Base-by-base conservation (phyloP, 2,888 invertebrate species). In the Lottia gigantea region DNA sequence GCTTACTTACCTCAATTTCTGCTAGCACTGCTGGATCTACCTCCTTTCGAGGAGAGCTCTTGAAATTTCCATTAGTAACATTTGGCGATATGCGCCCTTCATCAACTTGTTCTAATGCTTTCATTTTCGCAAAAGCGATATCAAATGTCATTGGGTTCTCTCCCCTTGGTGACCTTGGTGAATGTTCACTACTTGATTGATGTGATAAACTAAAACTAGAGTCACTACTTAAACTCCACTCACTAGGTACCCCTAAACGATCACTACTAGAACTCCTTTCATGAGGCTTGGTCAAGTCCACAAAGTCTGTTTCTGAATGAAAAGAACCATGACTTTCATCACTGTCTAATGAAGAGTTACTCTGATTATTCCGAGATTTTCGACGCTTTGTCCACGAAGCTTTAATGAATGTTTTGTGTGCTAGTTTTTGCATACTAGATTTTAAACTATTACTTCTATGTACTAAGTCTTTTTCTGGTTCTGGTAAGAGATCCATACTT, bases 1-100 rank as follows among this genome's bases (percentile, higher is more conserved):
- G 23, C 16, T 55, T 15, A 76, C 78, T 78, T 75, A 85, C 85
- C 70, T 83, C 80, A 64, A 85, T 85, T 73, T 83, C 81, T 40
- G 85, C 85, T 68, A 85, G 62, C 15, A 81, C 81, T 2, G 72
- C 75, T 2, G 85, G 82, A 73, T 82, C 76, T 31, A 83, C 80
- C 71, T 83, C 81, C 64, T 78, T 70, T 62, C 80, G 75, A 0
- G 77, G 78, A 0, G 81, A 76, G 25, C 71, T 74, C 19, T 66
- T 31, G 68, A 65, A 25, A 73, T 70, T 19, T 49, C 45, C 23
- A 15, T 45, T 14, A 11, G 62, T 15, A 23, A 62, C 25, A 46
- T 16, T 62, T 12, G 62, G 40, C 14, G 62, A 62, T n/a, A 62
- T 62, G n/a, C 67, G 23, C 1, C 19, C 19, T 55, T 23, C 55